These are phyloP conservation scores for Napeogenes inachia DNA, from an alignment of 2,888 invertebrate genomes.

Conservation along the genomic window DNA sequence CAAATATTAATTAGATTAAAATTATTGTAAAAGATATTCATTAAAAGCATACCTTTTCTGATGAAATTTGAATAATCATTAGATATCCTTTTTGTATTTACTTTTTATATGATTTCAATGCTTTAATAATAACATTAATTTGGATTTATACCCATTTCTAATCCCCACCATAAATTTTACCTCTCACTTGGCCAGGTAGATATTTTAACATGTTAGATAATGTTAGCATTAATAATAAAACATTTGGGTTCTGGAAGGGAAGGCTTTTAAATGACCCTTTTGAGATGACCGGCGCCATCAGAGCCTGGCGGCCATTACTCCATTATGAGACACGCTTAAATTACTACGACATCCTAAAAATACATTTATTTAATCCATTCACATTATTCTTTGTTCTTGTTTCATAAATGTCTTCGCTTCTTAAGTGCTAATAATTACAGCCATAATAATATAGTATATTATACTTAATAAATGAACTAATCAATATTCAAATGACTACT, in stretches of 20 bases:
- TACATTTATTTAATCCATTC: background rate
- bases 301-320: conserved; percentile 27
- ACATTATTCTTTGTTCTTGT: background rate
- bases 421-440: too few relatives aligned
- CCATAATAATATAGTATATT: too few relatives aligned
- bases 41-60: background rate
- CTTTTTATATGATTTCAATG: background rate
- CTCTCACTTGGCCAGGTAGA: conserved; percentile 18
- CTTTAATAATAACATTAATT: conserved; percentile 3
- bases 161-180: conserved; percentile 8
- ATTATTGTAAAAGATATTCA: too few relatives aligned
- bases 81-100: background rate
- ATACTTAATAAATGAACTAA: too few relatives aligned
- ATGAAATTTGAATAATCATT: background rate
- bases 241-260: conserved; percentile 35
- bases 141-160: conserved; percentile 7
- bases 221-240: conserved; percentile 49
- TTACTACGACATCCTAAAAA: conserved; percentile 8
- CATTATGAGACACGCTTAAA: conserved; percentile 17
- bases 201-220: conserved; percentile 32
- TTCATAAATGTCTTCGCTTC: background rate
- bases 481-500: too few relatives aligned
- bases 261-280: conserved; percentile 40
- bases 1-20: too few relatives aligned
- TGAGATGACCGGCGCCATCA: conserved; percentile 37